Evolutionary conservation across 2,888 invertebrate species (phyloP), one percentile per base, ranked within the genome.

Genomic region (Acrobasis suavella): DNA sequence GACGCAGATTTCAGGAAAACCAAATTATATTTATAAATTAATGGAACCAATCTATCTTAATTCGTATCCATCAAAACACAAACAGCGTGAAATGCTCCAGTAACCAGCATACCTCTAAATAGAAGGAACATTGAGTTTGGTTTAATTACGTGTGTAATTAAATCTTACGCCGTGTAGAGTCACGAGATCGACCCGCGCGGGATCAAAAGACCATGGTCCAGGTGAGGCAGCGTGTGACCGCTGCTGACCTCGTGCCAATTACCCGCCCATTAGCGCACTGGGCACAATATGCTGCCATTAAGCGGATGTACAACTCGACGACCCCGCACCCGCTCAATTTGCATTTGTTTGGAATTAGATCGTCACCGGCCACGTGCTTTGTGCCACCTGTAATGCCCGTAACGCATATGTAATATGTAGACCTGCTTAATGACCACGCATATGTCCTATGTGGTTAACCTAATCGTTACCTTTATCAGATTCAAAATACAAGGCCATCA

Each of bases 331-430:
- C 74, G 80, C 80, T 82, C 81, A 81, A 91, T 90, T 91, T 89
- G 85, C 89, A 89, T 91, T 89, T 89, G 89, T 89, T 87, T 89
- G 84, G 82, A 85, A 85, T 84, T 86, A 86, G 84, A 84, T 78
- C 80, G 77, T 75, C 80, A 75, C 73, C 67, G 72, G 52, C 66
- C 72, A 70, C 76, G 69, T 72, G 78, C 77, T 82, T 83, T 83
- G 77, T 83, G 74, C 77, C 80, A 84, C 84, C 85, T 83, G 83
- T 77, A 75, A 79, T 76, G 70, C 72, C 69, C 71, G 69, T 64
- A 69, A 65, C 69, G 70, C 75, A 73, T 73, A 74, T 69, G 70
- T 63, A 75, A 73, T 73, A 74, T 69, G 70, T 63, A 75, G 73
- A 71, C 65, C 70, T 73, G 74, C 75, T 81, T 82, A 82, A 82